Conservation (phyloP, 2,113 vertebrate genomes). For the Bucco capensis region DNA sequence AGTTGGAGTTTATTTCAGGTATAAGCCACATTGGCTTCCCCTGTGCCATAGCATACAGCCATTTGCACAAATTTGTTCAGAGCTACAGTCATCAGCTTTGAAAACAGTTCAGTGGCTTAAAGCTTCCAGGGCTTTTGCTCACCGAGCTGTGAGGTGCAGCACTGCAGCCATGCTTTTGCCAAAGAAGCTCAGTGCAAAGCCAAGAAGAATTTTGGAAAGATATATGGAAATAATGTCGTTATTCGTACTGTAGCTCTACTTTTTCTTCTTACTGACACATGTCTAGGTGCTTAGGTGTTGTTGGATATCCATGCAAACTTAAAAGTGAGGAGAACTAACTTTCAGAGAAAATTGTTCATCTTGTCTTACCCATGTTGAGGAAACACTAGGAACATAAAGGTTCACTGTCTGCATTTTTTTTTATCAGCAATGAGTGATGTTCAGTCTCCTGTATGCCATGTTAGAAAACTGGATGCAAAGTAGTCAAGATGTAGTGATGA, state of each 20-base stretch:
- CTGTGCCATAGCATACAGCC: accelerated
- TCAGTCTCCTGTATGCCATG: neutral
- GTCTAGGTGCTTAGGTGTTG: neutral
- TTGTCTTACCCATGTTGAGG: constrained; percentile 47
- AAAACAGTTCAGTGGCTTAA: neutral
- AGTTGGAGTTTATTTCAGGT: neutral
- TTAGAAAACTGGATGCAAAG: constrained; percentile 52
- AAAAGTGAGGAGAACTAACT: neutral
- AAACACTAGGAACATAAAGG: neutral
- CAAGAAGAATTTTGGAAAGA: neutral
- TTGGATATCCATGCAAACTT: neutral
- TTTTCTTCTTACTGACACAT: neutral
- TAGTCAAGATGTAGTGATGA: constrained; percentile 19
- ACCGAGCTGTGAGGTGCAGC: neutral
- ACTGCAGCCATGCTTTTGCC: neutral
- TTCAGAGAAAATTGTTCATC: neutral
- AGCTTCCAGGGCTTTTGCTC: neutral
- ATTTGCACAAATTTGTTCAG: neutral
- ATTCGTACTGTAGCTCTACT: neutral
- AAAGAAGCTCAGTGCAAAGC: neutral
- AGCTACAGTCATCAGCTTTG: neutral
- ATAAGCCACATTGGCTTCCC: accelerated
- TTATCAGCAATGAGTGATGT: constrained; percentile 3
- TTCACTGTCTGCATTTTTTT: constrained; percentile 38
- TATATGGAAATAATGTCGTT: neutral